Conservation (phyloP, 1,140 invertebrate species). For the Polyergus mexicanus region DNA sequence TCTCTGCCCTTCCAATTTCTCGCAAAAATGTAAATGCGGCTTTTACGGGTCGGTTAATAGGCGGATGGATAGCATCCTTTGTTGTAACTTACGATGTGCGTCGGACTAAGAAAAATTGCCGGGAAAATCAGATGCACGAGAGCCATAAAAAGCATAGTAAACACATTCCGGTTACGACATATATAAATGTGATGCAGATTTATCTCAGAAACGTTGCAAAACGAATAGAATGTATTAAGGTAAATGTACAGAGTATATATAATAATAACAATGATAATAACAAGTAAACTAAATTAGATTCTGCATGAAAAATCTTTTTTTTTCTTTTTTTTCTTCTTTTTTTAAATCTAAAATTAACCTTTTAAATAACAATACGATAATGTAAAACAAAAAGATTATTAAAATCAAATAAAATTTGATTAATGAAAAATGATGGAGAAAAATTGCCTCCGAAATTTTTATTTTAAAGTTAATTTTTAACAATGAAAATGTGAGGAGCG, state of each 20-base stretch:
- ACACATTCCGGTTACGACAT: background rate
- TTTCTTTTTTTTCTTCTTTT: too few relatives aligned
- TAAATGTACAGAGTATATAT: background rate
- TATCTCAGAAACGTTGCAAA: background rate
- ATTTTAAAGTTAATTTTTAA: background rate
- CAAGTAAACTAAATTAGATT: background rate
- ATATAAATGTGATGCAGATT: constrained; percentile 18
- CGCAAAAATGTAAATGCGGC: constrained; percentile 42
- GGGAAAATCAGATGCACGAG: constrained; percentile 8
- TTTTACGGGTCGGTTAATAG: constrained; percentile 49
- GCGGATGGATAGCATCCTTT: constrained; percentile 31
- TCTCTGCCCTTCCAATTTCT: constrained; percentile 3
- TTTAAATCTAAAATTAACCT: too few relatives aligned
- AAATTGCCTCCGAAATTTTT: too few relatives aligned
- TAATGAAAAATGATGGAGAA: too few relatives aligned
- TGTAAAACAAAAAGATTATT: background rate
- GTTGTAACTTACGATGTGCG: constrained; percentile 22
- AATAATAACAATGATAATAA: background rate
- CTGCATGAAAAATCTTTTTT: too few relatives aligned
- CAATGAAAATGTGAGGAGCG: background rate
- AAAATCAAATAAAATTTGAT: too few relatives aligned
- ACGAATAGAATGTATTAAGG: background rate
- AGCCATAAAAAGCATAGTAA: background rate
- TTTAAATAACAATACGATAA: background rate
- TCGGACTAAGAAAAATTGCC: constrained; percentile 24